Percentiles rank a stretch among this genome's conserved stretches.
Conservation (phyloP, 1,140 invertebrate genomes). For the Drosophila burlai region DNA sequence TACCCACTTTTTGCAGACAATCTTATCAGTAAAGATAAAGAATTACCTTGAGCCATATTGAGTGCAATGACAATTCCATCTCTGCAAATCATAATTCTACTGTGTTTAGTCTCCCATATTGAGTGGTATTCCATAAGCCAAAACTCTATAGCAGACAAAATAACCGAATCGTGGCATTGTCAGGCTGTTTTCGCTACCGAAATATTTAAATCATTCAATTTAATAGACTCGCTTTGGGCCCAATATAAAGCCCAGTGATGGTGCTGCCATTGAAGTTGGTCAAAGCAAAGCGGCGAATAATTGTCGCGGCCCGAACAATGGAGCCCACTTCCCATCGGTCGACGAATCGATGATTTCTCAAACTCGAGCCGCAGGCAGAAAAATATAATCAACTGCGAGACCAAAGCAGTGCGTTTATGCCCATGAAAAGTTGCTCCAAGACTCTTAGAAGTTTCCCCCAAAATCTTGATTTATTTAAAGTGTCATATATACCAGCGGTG, state of each 20-base stretch:
- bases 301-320: constrained; percentile 42
- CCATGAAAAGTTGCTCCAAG: constrained; percentile 18
- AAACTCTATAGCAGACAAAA: constrained; percentile 3
- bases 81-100: neutral
- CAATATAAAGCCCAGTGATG: constrained; percentile 25
- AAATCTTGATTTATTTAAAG: constrained; percentile 17
- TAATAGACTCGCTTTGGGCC: constrained; percentile 28
- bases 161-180: constrained; percentile 9
- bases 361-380: constrained; percentile 5
- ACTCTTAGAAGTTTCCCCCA: neutral
- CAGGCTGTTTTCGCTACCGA: constrained; percentile 19
- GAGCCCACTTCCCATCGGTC: constrained; percentile 30
- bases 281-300: constrained; percentile 49
- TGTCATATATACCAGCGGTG: constrained; percentile 12
- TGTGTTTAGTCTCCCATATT: neutral
- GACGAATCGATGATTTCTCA: constrained; percentile 15
- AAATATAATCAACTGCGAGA: constrained; percentile 10
- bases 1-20: constrained; percentile 17
- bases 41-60: constrained; percentile 13
- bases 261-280: constrained; percentile 42
- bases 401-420: constrained; percentile 11
- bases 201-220: constrained; percentile 47
- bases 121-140: neutral
- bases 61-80: constrained; percentile 2
- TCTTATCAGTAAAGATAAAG: constrained; percentile 33